Percentiles rank a stretch among this genome's conserved stretches.
Conservation (phyloP, 2,888 invertebrate species). For the Dicranocentrus wangi region DNA sequence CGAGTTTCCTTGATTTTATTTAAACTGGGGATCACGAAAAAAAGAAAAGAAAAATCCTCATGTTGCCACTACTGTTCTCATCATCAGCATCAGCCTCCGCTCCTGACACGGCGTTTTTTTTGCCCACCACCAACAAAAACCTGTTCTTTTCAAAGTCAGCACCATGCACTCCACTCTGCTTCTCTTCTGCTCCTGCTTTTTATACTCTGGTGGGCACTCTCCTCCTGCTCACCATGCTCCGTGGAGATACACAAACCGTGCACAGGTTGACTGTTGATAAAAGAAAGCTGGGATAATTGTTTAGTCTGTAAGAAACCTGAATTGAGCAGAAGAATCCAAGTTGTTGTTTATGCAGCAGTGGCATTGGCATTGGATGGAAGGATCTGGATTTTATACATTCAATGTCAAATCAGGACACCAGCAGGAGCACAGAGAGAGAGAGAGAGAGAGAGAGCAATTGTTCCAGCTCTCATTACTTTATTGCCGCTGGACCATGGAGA, state of each 20-base stretch:
- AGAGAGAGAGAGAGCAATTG: too few species aligned
- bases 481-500: slow-evolving; percentile 38
- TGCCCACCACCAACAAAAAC: slow-evolving; percentile 28
- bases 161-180: not conserved
- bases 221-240: too few species aligned
- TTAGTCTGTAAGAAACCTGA: too few species aligned
- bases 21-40: too few species aligned
- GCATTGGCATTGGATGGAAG: slow-evolving; percentile 44
- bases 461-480: slow-evolving; percentile 39
- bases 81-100: slow-evolving; percentile 19
- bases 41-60: not conserved
- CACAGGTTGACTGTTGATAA: too few species aligned
- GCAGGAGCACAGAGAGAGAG: slow-evolving; percentile 37
- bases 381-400: slow-evolving; percentile 20
- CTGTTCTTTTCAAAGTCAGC: slow-evolving; percentile 25
- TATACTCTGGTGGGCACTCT: not conserved
- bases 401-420: slow-evolving; percentile 39
- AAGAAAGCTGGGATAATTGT: too few species aligned
- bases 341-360: slow-evolving; percentile 13
- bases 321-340: not conserved
- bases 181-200: not conserved
- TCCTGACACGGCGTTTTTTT: not conserved
- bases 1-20: slow-evolving; percentile 12
- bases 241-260: too few species aligned
- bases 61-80: slow-evolving; percentile 10